phyloP scores from a whole-genome alignment of 2,888 invertebrate species.

The Rhagophthalmus giganteus region DNA sequence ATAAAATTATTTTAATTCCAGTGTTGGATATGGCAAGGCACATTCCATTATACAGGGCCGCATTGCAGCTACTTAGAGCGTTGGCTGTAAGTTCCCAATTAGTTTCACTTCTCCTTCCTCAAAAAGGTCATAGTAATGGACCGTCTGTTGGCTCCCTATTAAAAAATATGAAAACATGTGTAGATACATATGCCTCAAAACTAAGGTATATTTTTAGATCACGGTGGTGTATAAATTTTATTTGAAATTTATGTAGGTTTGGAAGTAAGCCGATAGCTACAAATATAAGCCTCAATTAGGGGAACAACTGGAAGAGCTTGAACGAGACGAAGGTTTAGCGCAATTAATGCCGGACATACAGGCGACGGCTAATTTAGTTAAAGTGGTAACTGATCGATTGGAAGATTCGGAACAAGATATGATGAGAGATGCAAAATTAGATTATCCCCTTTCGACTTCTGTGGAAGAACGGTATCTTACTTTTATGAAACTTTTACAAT shows the following conservation, averaged over 20 bases:
- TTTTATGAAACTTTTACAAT: constrained; percentile 87
- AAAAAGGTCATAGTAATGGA: constrained; percentile 51
- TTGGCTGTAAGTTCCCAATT: constrained; percentile 64
- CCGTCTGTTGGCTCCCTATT: constrained; percentile 77
- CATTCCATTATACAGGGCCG: constrained; percentile 87
- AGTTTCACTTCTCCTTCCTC: constrained; percentile 67
- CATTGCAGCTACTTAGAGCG: constrained; percentile 79
- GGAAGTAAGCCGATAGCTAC: constrained; percentile 41
- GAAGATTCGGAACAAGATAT: constrained; percentile 51
- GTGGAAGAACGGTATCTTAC: constrained; percentile 79
- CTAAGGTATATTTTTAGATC: constrained; percentile 67
- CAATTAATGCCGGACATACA: constrained; percentile 89
- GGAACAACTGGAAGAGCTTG: constrained; percentile 64
- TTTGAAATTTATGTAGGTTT: constrained; percentile 35
- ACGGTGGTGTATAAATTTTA: not conserved
- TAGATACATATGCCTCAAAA: constrained; percentile 87
- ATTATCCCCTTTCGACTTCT: constrained; percentile 60
- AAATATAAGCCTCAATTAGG: constrained; percentile 45
- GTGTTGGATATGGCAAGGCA: constrained; percentile 97
- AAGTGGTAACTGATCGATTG: constrained; percentile 53
- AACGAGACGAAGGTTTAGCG: constrained; percentile 88
- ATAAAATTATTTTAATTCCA: constrained; percentile 43
- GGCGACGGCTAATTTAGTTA: constrained; percentile 62
- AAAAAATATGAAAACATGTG: constrained; percentile 86
- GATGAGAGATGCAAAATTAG: constrained; percentile 48